These are phyloP conservation scores for Seira ritae DNA, from an alignment of 2,888 invertebrate genomes.

Conservation along the genomic window DNA sequence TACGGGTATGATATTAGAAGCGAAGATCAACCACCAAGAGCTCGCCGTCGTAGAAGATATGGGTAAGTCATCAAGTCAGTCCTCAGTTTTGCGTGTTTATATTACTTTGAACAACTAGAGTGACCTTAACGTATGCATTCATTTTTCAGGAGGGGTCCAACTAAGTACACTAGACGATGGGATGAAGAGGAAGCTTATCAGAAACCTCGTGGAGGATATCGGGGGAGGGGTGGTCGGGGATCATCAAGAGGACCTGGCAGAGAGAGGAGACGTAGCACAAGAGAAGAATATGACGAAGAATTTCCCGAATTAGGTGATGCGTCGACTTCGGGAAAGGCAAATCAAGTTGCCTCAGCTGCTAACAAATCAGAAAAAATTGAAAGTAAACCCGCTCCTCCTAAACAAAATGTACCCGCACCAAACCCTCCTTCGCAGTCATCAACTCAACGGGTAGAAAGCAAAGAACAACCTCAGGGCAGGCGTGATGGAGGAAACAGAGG, in stretches of 20 bases:
- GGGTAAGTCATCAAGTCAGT: too few relatives aligned
- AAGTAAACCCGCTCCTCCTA: constrained; percentile 15
- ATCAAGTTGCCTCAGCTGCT: not conserved
- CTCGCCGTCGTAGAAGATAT: constrained; percentile 89
- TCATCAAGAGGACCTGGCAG: constrained; percentile 55
- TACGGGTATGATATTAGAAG: constrained; percentile 97
- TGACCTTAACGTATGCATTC: too few relatives aligned
- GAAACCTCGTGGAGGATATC: constrained; percentile 76
- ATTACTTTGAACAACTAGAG: too few relatives aligned
- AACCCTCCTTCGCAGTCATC: too few relatives aligned
- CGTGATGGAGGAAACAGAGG: constrained; percentile 65
- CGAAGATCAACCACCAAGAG: constrained; percentile 93
- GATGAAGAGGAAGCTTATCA: constrained; percentile 93
- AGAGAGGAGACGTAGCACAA: constrained; percentile 61
- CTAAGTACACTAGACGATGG: constrained; percentile 94
- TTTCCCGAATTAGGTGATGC: constrained; percentile 67
- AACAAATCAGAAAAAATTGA: constrained; percentile 8
- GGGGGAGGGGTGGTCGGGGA: constrained; percentile 60
- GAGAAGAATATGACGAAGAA: constrained; percentile 70
- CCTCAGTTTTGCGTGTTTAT: not conserved
- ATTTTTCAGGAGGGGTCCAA: constrained; percentile 87
- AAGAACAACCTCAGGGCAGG: constrained; percentile 21
- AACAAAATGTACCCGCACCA: constrained; percentile 3
- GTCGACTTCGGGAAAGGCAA: not conserved
- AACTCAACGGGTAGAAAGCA: constrained; percentile 23